Evolutionary conservation across 1,140 invertebrate species (phyloP).

Genomic region (Eurosta solidaginis): DNA sequence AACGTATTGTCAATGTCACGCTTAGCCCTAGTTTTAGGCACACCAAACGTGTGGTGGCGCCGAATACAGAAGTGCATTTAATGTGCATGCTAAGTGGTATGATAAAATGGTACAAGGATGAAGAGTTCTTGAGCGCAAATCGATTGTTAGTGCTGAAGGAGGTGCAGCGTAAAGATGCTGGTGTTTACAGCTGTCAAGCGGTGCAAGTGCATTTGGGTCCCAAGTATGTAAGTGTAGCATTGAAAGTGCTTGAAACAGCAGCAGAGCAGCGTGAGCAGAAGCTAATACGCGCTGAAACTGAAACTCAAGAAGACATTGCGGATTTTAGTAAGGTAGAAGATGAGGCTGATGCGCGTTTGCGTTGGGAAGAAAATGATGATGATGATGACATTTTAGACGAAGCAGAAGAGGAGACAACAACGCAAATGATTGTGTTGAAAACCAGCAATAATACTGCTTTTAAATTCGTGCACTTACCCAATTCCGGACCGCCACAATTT

Average conservation of each 20-base stretch:
- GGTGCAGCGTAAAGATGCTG: constrained; percentile 36
- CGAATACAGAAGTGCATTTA: constrained; percentile 44
- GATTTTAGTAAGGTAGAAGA: constrained; percentile 35
- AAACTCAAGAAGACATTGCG: constrained; percentile 39
- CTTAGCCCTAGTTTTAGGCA: neutral
- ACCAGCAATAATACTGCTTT: neutral
- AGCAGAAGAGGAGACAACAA: neutral
- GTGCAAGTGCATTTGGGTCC: constrained; percentile 28
- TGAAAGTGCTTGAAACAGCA: constrained; percentile 9
- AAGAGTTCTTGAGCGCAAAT: constrained; percentile 29
- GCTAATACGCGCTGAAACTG: neutral
- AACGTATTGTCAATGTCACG: constrained; percentile 11
- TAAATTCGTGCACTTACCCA: neutral
- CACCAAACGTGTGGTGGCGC: constrained; percentile 33
- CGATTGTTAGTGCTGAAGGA: constrained; percentile 34
- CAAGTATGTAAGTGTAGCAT: constrained; percentile 44
- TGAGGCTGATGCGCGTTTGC: neutral
- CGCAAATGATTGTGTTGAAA: neutral
- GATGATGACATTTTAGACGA: neutral
- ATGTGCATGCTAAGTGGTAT: constrained; percentile 34
- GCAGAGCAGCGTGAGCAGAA: constrained; percentile 33
- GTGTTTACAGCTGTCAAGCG: constrained; percentile 41
- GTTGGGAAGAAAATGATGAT: neutral
- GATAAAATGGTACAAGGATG: constrained; percentile 44
- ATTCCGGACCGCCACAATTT: constrained; percentile 1